phyloP scores from a whole-genome alignment of 2,888 invertebrate species.

The Nemurella pictetii region DNA sequence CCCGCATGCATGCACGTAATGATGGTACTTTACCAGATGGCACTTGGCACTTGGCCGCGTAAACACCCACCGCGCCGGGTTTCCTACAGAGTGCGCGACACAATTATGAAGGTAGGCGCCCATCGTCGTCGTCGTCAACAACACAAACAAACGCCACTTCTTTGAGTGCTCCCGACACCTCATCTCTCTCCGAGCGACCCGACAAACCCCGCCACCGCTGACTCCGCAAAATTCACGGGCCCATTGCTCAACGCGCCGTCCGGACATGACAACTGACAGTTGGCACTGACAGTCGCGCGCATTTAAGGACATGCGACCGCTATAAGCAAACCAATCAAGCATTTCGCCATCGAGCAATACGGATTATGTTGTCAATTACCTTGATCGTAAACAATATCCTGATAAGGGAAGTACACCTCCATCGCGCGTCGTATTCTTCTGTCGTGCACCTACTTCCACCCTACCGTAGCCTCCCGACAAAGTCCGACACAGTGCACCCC shows the following conservation, averaged over 20 bases:
- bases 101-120: not conserved
- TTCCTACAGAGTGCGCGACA: not conserved
- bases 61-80: not conserved
- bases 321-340: not conserved
- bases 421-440: not conserved
- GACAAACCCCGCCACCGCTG: not conserved
- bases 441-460: not conserved
- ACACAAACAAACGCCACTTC: not conserved
- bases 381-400: constrained; percentile 15
- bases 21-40: not conserved
- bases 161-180: not conserved
- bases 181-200: too few species aligned
- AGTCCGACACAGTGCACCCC: not conserved
- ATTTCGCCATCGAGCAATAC: not conserved
- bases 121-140: not conserved
- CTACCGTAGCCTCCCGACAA: not conserved
- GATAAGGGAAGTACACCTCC: constrained; percentile 7
- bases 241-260: not conserved
- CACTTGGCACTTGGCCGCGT: not conserved
- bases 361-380: not conserved
- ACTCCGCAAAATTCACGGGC: not conserved
- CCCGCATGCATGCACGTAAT: not conserved
- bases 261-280: too few species aligned
- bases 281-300: not conserved
- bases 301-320: not conserved